Conservation (phyloP, 2,888 invertebrate genomes). For the Pristionchus arcanus region DNA sequence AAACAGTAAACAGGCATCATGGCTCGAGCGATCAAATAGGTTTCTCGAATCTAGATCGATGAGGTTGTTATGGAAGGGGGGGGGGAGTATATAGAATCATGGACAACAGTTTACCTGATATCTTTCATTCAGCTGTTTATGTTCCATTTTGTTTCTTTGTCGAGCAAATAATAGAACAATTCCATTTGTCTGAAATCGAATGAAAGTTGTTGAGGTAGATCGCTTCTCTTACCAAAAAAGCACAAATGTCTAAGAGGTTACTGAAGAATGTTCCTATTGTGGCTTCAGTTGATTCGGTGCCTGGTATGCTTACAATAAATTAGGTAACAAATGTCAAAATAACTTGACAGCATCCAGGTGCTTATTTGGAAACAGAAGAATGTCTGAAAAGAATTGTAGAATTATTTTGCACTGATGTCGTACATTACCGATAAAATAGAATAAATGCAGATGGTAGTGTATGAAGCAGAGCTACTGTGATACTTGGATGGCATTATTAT, state of each 20-base stretch:
- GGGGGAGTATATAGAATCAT: too few species aligned
- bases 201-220: neutral
- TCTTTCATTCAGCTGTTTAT: slow-evolving; percentile 4
- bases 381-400: neutral
- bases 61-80: too few species aligned
- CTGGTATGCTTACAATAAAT: neutral
- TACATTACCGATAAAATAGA: neutral
- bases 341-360: neutral
- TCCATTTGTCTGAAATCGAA: neutral
- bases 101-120: neutral
- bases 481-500: neutral
- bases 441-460: neutral
- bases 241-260: neutral
- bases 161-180: neutral
- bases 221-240: neutral
- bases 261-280: neutral
- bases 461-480: neutral
- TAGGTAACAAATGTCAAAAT: neutral
- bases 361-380: neutral
- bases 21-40: neutral
- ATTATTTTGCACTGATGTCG: neutral
- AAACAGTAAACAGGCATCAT: slow-evolving; percentile 8
- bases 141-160: neutral
- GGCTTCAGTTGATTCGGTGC: neutral
- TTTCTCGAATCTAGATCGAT: neutral